Base-by-base conservation (phyloP, 2,888 invertebrate species). In the Orchesella flavescens region DNA sequence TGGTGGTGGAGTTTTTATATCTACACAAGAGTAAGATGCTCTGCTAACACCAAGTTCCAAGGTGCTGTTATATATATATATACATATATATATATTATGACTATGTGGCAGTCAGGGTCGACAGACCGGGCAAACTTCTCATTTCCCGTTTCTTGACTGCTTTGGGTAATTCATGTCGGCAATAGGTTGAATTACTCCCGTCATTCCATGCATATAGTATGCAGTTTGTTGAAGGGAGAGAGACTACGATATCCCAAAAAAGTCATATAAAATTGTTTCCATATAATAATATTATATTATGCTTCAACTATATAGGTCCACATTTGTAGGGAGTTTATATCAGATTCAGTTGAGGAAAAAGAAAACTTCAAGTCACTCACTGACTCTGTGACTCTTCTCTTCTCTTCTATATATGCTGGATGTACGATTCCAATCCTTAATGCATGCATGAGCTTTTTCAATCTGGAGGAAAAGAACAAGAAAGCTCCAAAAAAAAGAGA, bases 51-150 rank as follows among this genome's bases (percentile, higher is more conserved):
- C 34, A 34, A 34, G 34, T 34, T 34, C 34, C 34, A 34, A 34
- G 34, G 34, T 34, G 34, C 3, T 34, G 34, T 34, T 34, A 2
- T 34, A 34, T 34, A 34, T 34, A 2, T 34, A 34, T 34, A 34
- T n/a, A n/a, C n/a, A n/a, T n/a, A n/a, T n/a, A n/a, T n/a, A n/a
- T n/a, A n/a, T n/a, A n/a, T n/a, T n/a, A n/a, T 34, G 34, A 7
- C 34, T 2, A 34, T 34, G n/a, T 73, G 66, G 72, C 59, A 80
- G 80, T 74, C 80, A 80, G 80, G 80, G 80, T 80, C 80, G 80
- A 80, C 80, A 80, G 80, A 74, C 80, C 73, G 80, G 80, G 73
- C 73, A 80, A 80, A 80, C 80, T 80, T 73, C 80, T 80, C 80
- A 80, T 80, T 80, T 80, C 80, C 80, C 73, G 73, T 80, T 80